These are phyloP conservation scores for Solenodon paradoxus DNA, from an alignment of 2,113 vertebrate genomes.

Conservation along the genomic window DNA sequence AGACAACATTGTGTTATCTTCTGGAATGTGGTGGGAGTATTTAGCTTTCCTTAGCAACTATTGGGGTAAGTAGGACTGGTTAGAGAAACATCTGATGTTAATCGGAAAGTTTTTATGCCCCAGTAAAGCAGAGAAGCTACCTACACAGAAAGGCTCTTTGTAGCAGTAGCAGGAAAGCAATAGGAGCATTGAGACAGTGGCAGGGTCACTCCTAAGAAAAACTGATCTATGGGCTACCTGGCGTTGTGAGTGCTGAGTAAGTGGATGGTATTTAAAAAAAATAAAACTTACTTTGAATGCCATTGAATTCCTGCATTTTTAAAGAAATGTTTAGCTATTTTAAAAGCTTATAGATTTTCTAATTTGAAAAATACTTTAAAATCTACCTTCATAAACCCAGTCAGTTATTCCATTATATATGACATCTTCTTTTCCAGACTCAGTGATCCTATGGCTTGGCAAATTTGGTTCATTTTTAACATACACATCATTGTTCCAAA, in stretches of 20 bases:
- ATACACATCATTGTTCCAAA: slow-evolving; percentile 92
- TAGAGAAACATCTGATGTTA: slow-evolving; percentile 52
- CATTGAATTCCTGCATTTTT: neutral
- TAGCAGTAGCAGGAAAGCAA: neutral
- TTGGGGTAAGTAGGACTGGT: neutral
- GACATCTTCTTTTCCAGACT: slow-evolving; percentile 87
- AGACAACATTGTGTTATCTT: neutral
- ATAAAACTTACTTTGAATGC: neutral
- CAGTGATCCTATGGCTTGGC: slow-evolving; percentile 83
- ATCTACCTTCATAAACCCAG: slow-evolving; percentile 97
- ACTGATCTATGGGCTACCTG: neutral
- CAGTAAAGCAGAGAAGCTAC: slow-evolving; percentile 14
- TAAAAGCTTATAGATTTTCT: neutral
- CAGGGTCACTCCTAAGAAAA: neutral
- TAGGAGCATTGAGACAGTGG: neutral
- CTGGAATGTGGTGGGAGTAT: neutral
- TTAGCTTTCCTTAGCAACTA: slow-evolving; percentile 35
- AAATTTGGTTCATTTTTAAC: slow-evolving; percentile 83
- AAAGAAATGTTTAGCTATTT: neutral
- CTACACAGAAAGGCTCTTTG: slow-evolving; percentile 44
- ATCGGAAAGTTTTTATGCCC: slow-evolving; percentile 30
- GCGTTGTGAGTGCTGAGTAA: neutral
- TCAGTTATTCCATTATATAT: slow-evolving; percentile 95
- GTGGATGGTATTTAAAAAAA: neutral
- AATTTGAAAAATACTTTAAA: slow-evolving; percentile 11